Evolutionary conservation across 2,888 invertebrate species (phyloP).

Genomic region (Diaperis boleti): DNA sequence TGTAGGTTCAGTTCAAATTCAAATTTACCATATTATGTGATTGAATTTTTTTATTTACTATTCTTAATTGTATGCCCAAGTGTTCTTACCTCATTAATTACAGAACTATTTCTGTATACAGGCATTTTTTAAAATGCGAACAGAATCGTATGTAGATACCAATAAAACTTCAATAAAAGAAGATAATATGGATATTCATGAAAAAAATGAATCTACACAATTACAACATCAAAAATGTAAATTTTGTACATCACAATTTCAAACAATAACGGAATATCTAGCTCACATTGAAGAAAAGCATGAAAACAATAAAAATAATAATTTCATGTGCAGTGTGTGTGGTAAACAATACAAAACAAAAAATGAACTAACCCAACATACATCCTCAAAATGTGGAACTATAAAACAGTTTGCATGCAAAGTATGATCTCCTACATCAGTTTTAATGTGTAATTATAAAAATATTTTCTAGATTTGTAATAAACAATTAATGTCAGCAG

Average conservation of each 20-base stretch:
- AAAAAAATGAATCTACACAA: neutral
- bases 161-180: neutral
- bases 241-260: conserved; percentile 56
- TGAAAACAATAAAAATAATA: conserved; percentile 59
- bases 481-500: conserved; percentile 58
- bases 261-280: conserved; percentile 60
- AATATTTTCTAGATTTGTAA: conserved; percentile 55
- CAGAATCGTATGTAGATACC: neutral
- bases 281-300: conserved; percentile 63
- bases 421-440: conserved; percentile 43
- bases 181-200: neutral
- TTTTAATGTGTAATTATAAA: conserved; percentile 13
- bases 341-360: conserved; percentile 65
- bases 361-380: conserved; percentile 61
- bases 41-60: neutral
- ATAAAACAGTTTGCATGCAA: conserved; percentile 63
- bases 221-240: conserved; percentile 47
- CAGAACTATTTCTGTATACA: too few species aligned
- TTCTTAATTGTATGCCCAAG: neutral
- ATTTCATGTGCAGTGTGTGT: conserved; percentile 63
- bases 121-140: conserved; percentile 1
- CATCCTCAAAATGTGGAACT: conserved; percentile 65
- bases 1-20: conserved; percentile 15
- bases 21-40: conserved; percentile 9
- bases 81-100: neutral